phyloP scores from a whole-genome alignment of 2,797 vertebrate species.

The Cossypha polioptera region DNA sequence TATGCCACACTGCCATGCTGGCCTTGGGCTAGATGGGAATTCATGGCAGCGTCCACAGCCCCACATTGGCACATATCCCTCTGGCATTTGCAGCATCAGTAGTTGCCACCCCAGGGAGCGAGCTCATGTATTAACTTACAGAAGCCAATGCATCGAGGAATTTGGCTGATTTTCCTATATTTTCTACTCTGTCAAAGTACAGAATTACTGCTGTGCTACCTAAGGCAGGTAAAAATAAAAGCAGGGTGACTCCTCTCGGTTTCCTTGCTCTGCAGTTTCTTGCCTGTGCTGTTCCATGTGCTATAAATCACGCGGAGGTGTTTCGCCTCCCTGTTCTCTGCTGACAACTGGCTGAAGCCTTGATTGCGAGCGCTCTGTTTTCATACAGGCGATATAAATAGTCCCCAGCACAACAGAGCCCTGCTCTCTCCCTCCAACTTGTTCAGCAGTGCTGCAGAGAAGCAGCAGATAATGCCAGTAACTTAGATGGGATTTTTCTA shows the following conservation, averaged over 20 bases:
- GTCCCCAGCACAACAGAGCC: constrained; percentile 19
- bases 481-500: neutral
- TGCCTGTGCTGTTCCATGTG: constrained; percentile 49
- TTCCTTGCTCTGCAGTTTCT: constrained; percentile 53
- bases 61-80: fast-evolving
- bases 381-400: constrained; percentile 61
- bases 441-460: constrained; percentile 13
- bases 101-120: neutral
- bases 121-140: neutral
- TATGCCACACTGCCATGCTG: fast-evolving
- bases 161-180: neutral
- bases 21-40: neutral
- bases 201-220: neutral
- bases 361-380: constrained; percentile 43
- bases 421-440: constrained; percentile 36
- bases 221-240: constrained; percentile 49
- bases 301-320: constrained; percentile 65
- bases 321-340: constrained; percentile 52
- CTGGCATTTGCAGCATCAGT: neutral
- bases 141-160: neutral
- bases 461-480: constrained; percentile 21
- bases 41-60: neutral
- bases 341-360: constrained; percentile 66
- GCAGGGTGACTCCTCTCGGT: constrained; percentile 35
- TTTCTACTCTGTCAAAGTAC: neutral